Evolutionary conservation across 2,113 vertebrate species (phyloP).

Genomic region (Xiphophorus couchianus): DNA sequence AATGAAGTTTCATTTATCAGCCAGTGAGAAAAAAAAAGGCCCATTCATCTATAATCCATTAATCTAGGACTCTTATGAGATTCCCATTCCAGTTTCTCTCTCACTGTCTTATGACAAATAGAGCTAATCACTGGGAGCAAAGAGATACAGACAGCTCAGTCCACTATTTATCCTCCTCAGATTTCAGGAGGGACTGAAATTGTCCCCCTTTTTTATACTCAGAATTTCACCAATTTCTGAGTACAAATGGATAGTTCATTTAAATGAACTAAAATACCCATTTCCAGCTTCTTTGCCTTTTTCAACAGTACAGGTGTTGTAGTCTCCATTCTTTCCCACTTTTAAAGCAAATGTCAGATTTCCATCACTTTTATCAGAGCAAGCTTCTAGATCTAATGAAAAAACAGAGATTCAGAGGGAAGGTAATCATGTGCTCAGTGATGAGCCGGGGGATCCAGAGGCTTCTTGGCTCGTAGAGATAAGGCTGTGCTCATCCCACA

Average conservation of each 20-base stretch:
- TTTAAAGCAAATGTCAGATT: conserved; percentile 16
- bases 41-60: conserved; percentile 68
- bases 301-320: neutral
- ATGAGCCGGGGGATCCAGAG: conserved; percentile 66
- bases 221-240: neutral
- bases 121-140: conserved; percentile 58
- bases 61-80: conserved; percentile 66
- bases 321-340: conserved; percentile 14
- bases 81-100: conserved; percentile 33
- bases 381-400: conserved; percentile 25
- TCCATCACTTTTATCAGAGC: conserved; percentile 52
- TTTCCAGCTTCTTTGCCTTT: neutral
- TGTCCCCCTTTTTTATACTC: neutral
- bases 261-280: neutral
- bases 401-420: conserved; percentile 51
- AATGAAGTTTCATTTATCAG: conserved; percentile 66
- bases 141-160: conserved; percentile 24
- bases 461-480: conserved; percentile 57
- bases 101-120: conserved; percentile 58
- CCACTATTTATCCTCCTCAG: conserved; percentile 20
- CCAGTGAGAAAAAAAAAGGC: conserved; percentile 22
- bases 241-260: too few species aligned
- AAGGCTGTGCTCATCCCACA: conserved; percentile 57
- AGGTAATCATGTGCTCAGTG: conserved; percentile 59
- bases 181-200: conserved; percentile 3